A percentile compares a stretch with the other conserved stretches of the same genome.
Conservation (phyloP, 1,140 invertebrate species). For the Microplitis mediator region DNA sequence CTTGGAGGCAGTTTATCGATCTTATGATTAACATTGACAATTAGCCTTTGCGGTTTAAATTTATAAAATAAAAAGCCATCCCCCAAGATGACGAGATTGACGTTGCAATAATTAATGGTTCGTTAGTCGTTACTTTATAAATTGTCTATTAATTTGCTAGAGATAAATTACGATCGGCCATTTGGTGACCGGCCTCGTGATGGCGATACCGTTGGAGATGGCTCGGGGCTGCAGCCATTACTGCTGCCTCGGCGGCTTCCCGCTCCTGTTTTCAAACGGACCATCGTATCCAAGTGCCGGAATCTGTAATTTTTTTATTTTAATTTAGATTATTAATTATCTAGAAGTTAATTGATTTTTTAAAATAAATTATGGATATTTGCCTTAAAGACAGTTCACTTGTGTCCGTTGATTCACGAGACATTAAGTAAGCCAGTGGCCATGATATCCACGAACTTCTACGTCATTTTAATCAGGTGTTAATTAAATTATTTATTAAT, state of each 20-base stretch:
- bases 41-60: background rate
- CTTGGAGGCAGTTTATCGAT: slow-evolving; percentile 1
- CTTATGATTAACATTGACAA: background rate
- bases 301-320: slow-evolving; percentile 65
- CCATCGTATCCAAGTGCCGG: slow-evolving; percentile 80
- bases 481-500: slow-evolving; percentile 6
- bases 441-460: slow-evolving; percentile 86
- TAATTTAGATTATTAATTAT: background rate
- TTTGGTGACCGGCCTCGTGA: slow-evolving; percentile 55
- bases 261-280: slow-evolving; percentile 68
- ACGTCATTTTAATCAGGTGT: slow-evolving; percentile 20
- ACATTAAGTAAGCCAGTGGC: slow-evolving; percentile 85
- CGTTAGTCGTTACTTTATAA: background rate
- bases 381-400: slow-evolving; percentile 83
- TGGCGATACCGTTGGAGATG: slow-evolving; percentile 70
- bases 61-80: background rate
- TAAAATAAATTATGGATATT: background rate
- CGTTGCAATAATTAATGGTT: background rate
- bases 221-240: slow-evolving; percentile 56
- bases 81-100: background rate
- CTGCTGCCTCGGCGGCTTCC: slow-evolving; percentile 58
- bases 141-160: background rate
- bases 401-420: slow-evolving; percentile 69
- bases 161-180: slow-evolving; percentile 45
- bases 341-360: background rate